A percentile compares a stretch with the other conserved stretches of the same genome.
phyloP scores from a whole-genome alignment of 2,888 invertebrate genomes.

The Gandaritis pyraliata region DNA sequence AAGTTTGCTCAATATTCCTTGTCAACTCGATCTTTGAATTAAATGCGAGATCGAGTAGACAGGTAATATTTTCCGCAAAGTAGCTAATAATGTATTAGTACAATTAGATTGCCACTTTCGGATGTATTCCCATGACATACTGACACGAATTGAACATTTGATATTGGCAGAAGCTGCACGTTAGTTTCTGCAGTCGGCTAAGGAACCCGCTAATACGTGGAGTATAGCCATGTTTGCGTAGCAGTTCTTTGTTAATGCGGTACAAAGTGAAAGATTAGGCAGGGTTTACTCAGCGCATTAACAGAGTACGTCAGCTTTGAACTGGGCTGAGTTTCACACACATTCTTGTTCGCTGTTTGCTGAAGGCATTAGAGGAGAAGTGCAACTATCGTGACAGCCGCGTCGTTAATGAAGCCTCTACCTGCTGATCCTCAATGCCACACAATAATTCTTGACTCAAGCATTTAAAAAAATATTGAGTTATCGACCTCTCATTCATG shows the following conservation, averaged over 20 bases:
- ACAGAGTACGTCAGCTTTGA: conserved; percentile 67
- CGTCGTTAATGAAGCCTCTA: conserved; percentile 40
- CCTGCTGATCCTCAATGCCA: conserved; percentile 33
- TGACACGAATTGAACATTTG: conserved; percentile 54
- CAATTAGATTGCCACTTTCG: conserved; percentile 30
- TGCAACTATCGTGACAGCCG: conserved; percentile 68
- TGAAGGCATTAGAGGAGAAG: conserved; percentile 63
- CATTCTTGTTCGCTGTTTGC: conserved; percentile 64
- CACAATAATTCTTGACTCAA: conserved; percentile 28
- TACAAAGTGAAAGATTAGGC: conserved; percentile 80
- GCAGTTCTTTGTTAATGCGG: conserved; percentile 74
- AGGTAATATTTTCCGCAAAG: conserved; percentile 26
- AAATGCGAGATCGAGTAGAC: conserved; percentile 26
- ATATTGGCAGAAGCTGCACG: conserved; percentile 44
- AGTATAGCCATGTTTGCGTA: conserved; percentile 64
- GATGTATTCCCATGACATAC: conserved; percentile 58
- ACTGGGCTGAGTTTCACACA: conserved; percentile 76
- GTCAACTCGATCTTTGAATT: conserved; percentile 35
- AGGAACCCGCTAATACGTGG: conserved; percentile 60
- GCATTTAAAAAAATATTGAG: conserved; percentile 28
- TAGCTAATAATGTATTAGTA: conserved; percentile 12
- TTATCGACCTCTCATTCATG: conserved; percentile 39
- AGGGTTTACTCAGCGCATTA: conserved; percentile 69
- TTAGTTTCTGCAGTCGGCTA: conserved; percentile 59
- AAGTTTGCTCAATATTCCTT: conserved; percentile 41